A percentile compares a stretch with the other conserved stretches of the same genome.
These are phyloP conservation scores for Myathropa florea DNA, from an alignment of 2,888 invertebrate genomes.

Conservation along the genomic window DNA sequence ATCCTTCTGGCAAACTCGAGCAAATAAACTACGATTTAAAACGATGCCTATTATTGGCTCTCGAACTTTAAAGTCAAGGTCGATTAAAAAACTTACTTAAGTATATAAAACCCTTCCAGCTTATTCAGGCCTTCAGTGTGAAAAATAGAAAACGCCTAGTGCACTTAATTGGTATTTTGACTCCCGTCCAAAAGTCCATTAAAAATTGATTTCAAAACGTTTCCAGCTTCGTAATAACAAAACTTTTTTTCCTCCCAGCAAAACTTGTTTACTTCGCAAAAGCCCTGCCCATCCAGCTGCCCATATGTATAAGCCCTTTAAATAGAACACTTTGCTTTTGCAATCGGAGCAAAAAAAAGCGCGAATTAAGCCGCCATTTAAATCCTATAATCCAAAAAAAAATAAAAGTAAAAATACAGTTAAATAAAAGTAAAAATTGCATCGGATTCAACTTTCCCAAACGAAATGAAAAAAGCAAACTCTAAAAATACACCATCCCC, in stretches of 20 bases:
- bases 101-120: not conserved
- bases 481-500: not conserved
- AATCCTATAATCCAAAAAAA: not conserved
- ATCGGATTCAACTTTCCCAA: slow-evolving; percentile 27
- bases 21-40: too few relatives aligned
- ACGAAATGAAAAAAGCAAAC: slow-evolving; percentile 17
- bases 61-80: not conserved
- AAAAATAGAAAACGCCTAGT: not conserved
- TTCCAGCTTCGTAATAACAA: not conserved
- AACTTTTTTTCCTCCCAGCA: slow-evolving; percentile 4
- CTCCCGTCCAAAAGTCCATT: not conserved
- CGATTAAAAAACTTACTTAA: not conserved
- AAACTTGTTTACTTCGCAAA: slow-evolving; percentile 22
- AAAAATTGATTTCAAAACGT: not conserved
- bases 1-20: too few relatives aligned
- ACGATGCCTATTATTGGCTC: too few relatives aligned
- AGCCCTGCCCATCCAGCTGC: not conserved
- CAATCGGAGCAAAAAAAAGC: not conserved
- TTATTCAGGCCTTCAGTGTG: not conserved
- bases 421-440: slow-evolving; percentile 45
- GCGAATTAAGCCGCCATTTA: slow-evolving; percentile 23
- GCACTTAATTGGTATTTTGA: not conserved
- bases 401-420: slow-evolving; percentile 21
- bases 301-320: not conserved
- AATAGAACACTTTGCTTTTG: not conserved